Conservation (phyloP, 2,888 invertebrate species). For the Tanaodytes sp. region DNA sequence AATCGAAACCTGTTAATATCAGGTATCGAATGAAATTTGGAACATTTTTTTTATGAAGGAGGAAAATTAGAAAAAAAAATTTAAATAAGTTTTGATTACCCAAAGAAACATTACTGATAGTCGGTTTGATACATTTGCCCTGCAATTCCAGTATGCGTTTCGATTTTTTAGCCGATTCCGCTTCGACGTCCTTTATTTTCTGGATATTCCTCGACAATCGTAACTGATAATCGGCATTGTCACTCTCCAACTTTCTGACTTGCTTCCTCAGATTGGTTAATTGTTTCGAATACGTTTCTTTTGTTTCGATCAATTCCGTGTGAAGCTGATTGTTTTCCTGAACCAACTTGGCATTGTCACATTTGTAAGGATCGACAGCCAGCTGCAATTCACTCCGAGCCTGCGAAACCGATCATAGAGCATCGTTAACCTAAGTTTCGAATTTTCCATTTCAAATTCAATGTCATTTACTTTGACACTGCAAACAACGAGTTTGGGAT, state of each 20-base stretch:
- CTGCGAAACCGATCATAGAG: constrained; percentile 69
- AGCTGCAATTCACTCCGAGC: constrained; percentile 81
- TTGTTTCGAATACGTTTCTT: constrained; percentile 78
- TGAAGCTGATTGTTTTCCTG: constrained; percentile 85
- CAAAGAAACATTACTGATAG: constrained; percentile 65
- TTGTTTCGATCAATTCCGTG: constrained; percentile 78
- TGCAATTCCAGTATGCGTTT: constrained; percentile 75
- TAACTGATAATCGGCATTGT: constrained; percentile 78
- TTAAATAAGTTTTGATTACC: constrained; percentile 59
- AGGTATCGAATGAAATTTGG: too few species aligned
- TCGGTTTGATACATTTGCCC: constrained; percentile 70
- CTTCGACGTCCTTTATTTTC: constrained; percentile 78
- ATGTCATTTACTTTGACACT: too few species aligned
- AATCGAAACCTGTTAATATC: too few species aligned
- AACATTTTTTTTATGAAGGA: too few species aligned
- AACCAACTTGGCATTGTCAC: constrained; percentile 84
- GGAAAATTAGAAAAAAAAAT: too few species aligned
- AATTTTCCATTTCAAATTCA: too few species aligned
- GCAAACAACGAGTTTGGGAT: too few species aligned
- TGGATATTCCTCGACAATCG: constrained; percentile 75
- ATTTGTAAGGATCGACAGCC: constrained; percentile 85
- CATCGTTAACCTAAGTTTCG: too few species aligned
- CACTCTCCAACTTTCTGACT: constrained; percentile 75
- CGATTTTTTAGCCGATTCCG: constrained; percentile 77
- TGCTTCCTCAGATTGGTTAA: constrained; percentile 74